These are phyloP conservation scores for Turritopsis rubra DNA, from an alignment of 30 jellyfish, hydroid and myxozoan species.

Conservation along the genomic window DNA sequence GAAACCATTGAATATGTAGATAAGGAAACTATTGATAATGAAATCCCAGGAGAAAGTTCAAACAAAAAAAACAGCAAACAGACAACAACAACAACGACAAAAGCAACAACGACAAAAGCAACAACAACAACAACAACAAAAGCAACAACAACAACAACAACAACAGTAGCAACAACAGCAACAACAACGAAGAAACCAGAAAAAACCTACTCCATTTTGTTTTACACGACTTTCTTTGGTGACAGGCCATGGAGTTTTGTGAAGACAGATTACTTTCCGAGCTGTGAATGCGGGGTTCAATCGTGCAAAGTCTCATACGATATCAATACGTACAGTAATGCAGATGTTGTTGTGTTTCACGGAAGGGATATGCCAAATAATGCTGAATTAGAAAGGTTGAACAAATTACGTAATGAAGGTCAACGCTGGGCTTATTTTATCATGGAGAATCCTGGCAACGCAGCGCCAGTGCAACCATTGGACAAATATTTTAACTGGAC, in stretches of 20 bases:
- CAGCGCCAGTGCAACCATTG: slow-evolving; percentile 41
- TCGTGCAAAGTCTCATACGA: slow-evolving; percentile 54
- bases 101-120: background rate
- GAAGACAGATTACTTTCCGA: background rate
- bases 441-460: slow-evolving; percentile 56
- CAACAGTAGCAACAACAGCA: background rate
- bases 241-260: slow-evolving; percentile 25
- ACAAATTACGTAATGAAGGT: slow-evolving; percentile 7
- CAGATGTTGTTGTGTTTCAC: slow-evolving; percentile 77
- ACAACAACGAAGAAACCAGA: background rate
- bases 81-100: background rate
- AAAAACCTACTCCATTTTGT: background rate
- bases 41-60: background rate
- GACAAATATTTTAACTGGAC: slow-evolving; percentile 78
- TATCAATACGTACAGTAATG: slow-evolving; percentile 1
- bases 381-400: slow-evolving; percentile 2
- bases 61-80: too few relatives aligned
- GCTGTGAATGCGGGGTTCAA: slow-evolving; percentile 32
- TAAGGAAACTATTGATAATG: background rate
- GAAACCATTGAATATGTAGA: background rate
- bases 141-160: background rate
- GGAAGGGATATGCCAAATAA: slow-evolving; percentile 56
- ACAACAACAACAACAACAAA: background rate
- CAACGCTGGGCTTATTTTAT: slow-evolving; percentile 77
- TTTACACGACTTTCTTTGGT: slow-evolving; percentile 32